Conservation (phyloP, 2,888 invertebrate species). For the Autographa gamma region DNA sequence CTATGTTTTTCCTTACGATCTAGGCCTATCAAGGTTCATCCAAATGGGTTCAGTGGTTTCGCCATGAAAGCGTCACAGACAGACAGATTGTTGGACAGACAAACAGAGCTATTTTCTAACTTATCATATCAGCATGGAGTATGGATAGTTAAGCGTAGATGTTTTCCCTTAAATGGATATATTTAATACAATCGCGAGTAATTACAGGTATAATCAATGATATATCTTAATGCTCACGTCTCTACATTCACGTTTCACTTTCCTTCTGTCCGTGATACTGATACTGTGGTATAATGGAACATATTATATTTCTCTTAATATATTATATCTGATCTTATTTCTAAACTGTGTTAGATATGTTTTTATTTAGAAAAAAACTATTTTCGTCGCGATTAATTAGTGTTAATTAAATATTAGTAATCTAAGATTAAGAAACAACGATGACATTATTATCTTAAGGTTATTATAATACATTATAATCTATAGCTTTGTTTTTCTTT, state of each 20-base stretch:
- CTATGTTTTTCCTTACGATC: no score
- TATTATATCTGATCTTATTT: not conserved
- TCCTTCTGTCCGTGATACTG: conserved; percentile 20
- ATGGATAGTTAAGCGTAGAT: not conserved
- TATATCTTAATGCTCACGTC: conserved; percentile 20
- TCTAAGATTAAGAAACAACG: no score
- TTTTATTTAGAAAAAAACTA: not conserved
- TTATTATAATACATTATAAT: no score
- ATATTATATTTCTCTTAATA: conserved; percentile 29
- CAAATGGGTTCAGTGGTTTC: no score
- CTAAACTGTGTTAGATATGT: not conserved
- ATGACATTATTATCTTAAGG: no score
- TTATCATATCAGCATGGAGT: no score
- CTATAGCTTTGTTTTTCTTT: no score
- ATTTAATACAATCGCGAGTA: conserved; percentile 35
- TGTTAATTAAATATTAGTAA: not conserved
- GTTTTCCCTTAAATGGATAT: conserved; percentile 13
- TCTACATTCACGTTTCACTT: conserved; percentile 37
- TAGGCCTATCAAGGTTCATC: no score
- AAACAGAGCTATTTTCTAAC: no score
- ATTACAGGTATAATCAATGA: conserved; percentile 40
- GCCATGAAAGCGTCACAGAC: no score
- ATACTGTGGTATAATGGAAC: conserved; percentile 14
- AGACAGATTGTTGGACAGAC: no score
- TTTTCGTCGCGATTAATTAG: conserved; percentile 1